Base-by-base conservation (phyloP, 1,140 invertebrate species). In the Frieseomelitta varia region DNA sequence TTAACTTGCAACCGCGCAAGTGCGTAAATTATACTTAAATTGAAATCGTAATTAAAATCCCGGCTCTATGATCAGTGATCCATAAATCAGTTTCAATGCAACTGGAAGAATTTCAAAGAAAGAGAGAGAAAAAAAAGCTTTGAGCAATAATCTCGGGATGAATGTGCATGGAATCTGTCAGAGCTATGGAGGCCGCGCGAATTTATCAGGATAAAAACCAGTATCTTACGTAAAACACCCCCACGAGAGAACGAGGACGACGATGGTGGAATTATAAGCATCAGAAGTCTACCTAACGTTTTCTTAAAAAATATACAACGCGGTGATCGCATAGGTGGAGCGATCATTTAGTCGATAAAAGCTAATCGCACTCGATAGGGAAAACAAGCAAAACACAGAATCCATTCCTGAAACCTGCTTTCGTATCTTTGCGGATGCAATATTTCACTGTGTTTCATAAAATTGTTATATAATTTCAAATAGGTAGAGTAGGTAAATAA, bases 181-280 rank as follows among this genome's bases (percentile, higher is more conserved):
- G 11, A 39, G 14, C 3, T 21, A 68, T 30, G 19, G 27, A 73
- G 27, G 51, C 34, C 55, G 55, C 47, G 61, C 39, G 17, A 77
- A 68, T 79, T 71, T 71, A 71, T 71, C 30, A 12, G 17, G 34
- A 17, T 27, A 8, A 61, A 80, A 80, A 80, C 79, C 34, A 72
- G 79, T 80, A 80, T 56, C 53, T 84, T 69, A 76, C 56, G 72
- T 84, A 84, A 84, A 78, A 30, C 81, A 84, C 30, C 63, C 39
- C 69, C 69, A 4, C 56, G 34, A 17, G 34, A 1, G 58, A 67
- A 21, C 27, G 21, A 6, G 34, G 34, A 6, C 27, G 21, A 34
- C 10, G 72, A 14, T 19, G 17, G n/a, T 11, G 17, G 74, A 61
- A 61, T 76, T 10, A 27, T 34, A 58, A 15, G 15, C 30, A 14